Evolutionary conservation across 2,797 vertebrate species (phyloP).

Genomic region (Tiaroga cobitis): DNA sequence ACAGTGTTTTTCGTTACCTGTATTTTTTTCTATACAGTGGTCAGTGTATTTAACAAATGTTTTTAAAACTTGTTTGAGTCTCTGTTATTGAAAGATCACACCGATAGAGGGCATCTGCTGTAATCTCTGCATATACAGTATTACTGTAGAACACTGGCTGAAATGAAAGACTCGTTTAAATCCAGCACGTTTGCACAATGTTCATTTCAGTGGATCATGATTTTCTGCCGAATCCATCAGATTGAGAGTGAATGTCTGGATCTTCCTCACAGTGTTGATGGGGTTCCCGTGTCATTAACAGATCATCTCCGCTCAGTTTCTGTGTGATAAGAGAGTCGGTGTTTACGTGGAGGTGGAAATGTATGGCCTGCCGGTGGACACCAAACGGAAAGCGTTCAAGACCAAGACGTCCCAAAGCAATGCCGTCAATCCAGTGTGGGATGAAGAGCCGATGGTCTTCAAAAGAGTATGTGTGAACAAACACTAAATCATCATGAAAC

Average conservation of each 20-base stretch:
- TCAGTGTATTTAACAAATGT: not conserved
- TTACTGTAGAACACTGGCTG: not conserved
- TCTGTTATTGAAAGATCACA: not conserved
- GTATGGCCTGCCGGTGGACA: slow-evolving; percentile 97
- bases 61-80: not conserved
- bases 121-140: not conserved
- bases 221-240: not conserved
- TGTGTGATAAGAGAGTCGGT: slow-evolving; percentile 95
- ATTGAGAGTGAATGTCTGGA: not conserved
- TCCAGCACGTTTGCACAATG: not conserved
- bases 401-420: slow-evolving; percentile 97
- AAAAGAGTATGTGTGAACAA: slow-evolving; percentile 84
- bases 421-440: slow-evolving; percentile 96
- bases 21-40: too few species aligned
- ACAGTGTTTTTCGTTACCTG: too few species aligned
- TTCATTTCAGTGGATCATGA: not conserved
- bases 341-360: slow-evolving; percentile 97
- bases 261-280: not conserved
- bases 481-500: not conserved
- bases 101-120: not conserved
- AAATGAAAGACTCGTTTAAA: not conserved
- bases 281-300: slow-evolving; percentile 60
- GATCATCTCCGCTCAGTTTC: slow-evolving; percentile 98
- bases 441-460: slow-evolving; percentile 95
- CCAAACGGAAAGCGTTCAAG: slow-evolving; percentile 94